Conservation (phyloP, 2,113 vertebrate species). For the Dissostichus mawsoni region DNA sequence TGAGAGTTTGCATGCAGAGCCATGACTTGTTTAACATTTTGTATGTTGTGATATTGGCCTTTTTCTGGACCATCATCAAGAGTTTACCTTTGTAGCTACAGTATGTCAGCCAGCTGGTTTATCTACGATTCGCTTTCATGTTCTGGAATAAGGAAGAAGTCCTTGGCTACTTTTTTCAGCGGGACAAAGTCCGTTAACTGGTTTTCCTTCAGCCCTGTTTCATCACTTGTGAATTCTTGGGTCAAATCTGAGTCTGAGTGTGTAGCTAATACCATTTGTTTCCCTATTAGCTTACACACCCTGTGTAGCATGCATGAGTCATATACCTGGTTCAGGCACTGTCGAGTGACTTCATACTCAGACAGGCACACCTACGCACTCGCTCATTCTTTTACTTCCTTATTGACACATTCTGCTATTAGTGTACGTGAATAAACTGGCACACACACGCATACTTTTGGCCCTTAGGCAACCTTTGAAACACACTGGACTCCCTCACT, state of each 20-base stretch:
- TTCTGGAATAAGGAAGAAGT: background rate
- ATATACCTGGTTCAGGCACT: conserved; percentile 9
- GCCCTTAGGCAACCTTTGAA: conserved; percentile 13
- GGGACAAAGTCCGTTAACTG: background rate
- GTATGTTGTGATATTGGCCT: background rate
- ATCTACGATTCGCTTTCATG: background rate
- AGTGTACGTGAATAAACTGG: background rate
- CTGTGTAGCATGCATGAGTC: background rate
- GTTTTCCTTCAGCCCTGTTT: background rate
- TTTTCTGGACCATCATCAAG: background rate
- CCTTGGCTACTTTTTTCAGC: background rate
- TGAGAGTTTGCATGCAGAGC: conserved; percentile 43
- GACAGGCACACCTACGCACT: background rate
- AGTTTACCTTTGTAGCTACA: background rate
- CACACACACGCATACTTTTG: conserved; percentile 1
- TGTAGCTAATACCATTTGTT: background rate
- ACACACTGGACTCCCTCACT: background rate
- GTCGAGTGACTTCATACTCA: conserved; percentile 29
- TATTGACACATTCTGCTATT: conserved; percentile 1
- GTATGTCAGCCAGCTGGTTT: background rate
- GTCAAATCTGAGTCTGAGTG: background rate
- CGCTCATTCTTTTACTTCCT: conserved; percentile 39
- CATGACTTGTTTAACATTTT: background rate
- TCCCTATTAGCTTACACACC: conserved; percentile 10
- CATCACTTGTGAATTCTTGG: background rate